These are phyloP conservation scores for Caenorhabditis uteleia DNA, from an alignment of 2,888 invertebrate species.

Conservation along the genomic window DNA sequence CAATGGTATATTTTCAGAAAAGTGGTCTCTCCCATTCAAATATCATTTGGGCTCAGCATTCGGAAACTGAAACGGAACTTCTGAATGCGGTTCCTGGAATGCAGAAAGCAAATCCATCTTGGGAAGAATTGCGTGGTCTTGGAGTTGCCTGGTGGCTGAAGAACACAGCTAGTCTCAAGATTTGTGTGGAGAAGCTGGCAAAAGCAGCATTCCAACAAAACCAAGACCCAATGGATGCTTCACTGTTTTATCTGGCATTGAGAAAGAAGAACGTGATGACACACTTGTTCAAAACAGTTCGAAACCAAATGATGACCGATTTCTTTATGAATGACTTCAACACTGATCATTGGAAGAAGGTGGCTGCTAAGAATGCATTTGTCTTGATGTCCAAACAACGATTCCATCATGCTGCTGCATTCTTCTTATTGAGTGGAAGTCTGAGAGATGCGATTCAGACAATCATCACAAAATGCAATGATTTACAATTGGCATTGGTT, in stretches of 20 bases:
- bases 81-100: conserved; percentile 80
- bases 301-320: conserved; percentile 88
- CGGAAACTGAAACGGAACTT: conserved; percentile 94
- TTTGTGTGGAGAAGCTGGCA: conserved; percentile 88
- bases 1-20: too few species aligned
- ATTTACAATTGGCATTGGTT: conserved; percentile 92
- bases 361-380: conserved; percentile 96
- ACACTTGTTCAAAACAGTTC: conserved; percentile 86
- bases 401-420: conserved; percentile 96
- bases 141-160: conserved; percentile 96
- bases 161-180: conserved; percentile 81
- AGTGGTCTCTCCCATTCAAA: conserved; percentile 75
- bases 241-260: conserved; percentile 95
- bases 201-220: conserved; percentile 89
- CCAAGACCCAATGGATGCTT: conserved; percentile 95
- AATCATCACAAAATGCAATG: conserved; percentile 79
- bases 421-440: conserved; percentile 92
- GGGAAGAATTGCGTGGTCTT: conserved; percentile 87
- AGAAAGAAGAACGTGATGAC: conserved; percentile 94
- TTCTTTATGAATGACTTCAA: conserved; percentile 94
- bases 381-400: conserved; percentile 91
- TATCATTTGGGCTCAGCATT: conserved; percentile 98
- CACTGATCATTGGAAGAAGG: conserved; percentile 92
- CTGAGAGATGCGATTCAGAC: conserved; percentile 86
- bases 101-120: conserved; percentile 76